Evolutionary conservation across 2,797 vertebrate species (phyloP), one percentile per base, ranked within the genome.

Genomic region (Acanthopagrus latus): DNA sequence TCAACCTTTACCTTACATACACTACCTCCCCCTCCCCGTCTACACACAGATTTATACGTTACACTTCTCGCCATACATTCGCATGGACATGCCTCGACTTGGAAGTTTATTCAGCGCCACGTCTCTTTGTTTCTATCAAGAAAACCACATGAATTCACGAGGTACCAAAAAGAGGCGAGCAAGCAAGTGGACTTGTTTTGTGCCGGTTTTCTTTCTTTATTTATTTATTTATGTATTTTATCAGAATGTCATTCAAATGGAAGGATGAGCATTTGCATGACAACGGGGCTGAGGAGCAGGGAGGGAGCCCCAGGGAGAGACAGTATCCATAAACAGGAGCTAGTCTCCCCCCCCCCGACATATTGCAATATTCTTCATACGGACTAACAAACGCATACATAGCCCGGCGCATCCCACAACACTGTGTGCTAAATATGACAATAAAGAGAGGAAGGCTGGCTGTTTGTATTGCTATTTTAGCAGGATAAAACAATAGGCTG

Each of bases 211-310:
- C 14, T 21, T 54, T 14, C 16, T 83, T 84, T 46, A 7, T 90
- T 79, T 86, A 76, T 92, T 87, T 90, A 90, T 94, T 96, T 97
- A 96, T 90, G 88, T 91, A 91, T 92, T 93, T 92, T 97, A 98
- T 98, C 97, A 96, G 96, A 96, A 97, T 98, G 97, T 96, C 97
- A 98, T 98, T 98, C 97, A 97, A 97, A 99, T 97, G 94, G 95
- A 96, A 96, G 96, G 96, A 95, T 96, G 96, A 96, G 92, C 95
- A 99, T 99, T 99, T 98, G 96, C 97, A 99, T 98, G 96, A 97
- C 96, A 98, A 98, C 96, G 95, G 95, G 29, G 76, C 74, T 89
- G 94, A 95, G 89, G 89, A 86, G 94, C 87, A 92, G 94, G 75
- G 85, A 87, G 84, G 84, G 85, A 92, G 91, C 95, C 96, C 96